Evolutionary conservation across 2,888 invertebrate genomes (phyloP).

Genomic region (Drosophila atroscutellata): DNA sequence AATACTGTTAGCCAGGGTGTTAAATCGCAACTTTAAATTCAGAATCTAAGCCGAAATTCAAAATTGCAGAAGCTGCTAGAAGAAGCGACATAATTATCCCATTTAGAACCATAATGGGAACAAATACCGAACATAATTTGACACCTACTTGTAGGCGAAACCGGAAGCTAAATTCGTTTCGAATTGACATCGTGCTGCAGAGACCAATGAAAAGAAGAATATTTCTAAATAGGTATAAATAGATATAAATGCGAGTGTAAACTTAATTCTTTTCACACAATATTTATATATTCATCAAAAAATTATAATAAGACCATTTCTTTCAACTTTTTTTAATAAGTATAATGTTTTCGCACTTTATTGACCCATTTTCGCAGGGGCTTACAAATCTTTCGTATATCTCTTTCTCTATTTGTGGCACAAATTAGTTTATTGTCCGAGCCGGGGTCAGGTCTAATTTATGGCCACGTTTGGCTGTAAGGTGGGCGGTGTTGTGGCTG

Average conservation of each 20-base stretch:
- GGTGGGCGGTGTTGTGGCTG: conserved; percentile 51
- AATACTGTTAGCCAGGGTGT: not conserved
- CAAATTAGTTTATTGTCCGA: conserved; percentile 32
- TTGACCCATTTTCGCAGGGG: conserved; percentile 64
- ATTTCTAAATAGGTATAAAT: not conserved
- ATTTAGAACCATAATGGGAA: not conserved
- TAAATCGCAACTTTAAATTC: not conserved
- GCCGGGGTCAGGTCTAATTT: conserved; percentile 44
- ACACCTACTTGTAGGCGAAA: not conserved
- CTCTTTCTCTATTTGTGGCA: not conserved
- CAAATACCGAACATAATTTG: not conserved
- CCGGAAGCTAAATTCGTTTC: not conserved
- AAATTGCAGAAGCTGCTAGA: not conserved
- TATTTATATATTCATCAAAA: not conserved
- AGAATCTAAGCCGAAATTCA: not conserved
- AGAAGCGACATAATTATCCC: not conserved
- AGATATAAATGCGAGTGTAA: no score
- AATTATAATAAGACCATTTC: not conserved
- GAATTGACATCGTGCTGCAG: not conserved
- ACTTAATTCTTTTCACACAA: not conserved
- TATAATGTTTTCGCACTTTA: conserved; percentile 12
- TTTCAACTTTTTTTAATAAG: not conserved
- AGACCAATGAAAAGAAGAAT: not conserved
- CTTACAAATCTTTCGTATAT: conserved; percentile 40
- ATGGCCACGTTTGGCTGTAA: conserved; percentile 37